phyloP scores from a whole-genome alignment of 2,888 invertebrate genomes.

The Sinhomidia bicolor region DNA sequence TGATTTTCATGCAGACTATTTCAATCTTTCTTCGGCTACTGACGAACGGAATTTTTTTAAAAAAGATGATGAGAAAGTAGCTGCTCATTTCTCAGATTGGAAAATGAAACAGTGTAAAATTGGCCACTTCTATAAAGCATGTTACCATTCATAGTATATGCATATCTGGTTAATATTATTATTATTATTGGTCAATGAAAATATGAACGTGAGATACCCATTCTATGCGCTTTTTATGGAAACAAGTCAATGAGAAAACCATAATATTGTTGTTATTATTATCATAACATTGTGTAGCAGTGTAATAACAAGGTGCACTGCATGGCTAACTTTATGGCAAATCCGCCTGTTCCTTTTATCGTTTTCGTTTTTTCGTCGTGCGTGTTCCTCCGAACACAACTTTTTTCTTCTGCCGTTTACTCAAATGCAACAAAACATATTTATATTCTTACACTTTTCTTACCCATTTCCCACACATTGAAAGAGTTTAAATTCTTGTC shows the following conservation, averaged over 20 bases:
- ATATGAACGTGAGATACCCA: neutral
- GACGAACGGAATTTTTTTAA: no score
- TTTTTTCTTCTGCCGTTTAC: neutral
- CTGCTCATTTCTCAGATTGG: conserved; percentile 1
- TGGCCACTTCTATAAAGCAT: conserved; percentile 27
- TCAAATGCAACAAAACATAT: neutral
- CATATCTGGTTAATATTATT: no score
- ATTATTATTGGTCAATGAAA: neutral
- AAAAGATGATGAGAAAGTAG: conserved; percentile 9
- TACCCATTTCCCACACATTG: no score
- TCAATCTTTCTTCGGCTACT: no score
- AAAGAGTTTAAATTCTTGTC: no score
- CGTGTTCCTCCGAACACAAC: neutral
- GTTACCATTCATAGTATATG: no score
- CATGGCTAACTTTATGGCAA: neutral
- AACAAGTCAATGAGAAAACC: neutral
- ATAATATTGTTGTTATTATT: neutral
- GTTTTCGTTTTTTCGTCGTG: neutral
- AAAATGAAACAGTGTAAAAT: conserved; percentile 41
- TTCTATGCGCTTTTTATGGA: neutral
- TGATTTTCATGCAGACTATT: no score
- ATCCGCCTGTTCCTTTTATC: neutral
- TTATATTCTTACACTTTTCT: neutral
- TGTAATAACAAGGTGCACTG: neutral
- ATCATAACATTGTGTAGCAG: neutral